Evolutionary conservation across 2,888 invertebrate species (phyloP), one percentile per base, ranked within the genome.

Genomic region (Aricia artaxerxes): DNA sequence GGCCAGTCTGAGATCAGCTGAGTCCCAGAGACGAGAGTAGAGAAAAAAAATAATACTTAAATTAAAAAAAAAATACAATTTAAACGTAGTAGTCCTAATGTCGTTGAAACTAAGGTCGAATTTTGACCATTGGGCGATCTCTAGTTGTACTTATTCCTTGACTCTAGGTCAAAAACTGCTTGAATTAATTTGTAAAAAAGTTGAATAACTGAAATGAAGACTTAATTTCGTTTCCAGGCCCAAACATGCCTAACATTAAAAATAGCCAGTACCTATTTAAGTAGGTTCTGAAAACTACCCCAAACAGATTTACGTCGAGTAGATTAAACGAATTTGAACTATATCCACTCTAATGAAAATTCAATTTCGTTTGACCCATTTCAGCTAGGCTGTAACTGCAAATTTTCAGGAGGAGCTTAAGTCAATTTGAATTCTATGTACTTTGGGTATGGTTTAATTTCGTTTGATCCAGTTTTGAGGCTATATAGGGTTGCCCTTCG

Each of bases 401-500:
- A 60, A 69, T n/a, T 73, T 38, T 40, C 73, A 49, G 73, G 73
- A 49, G 7, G 1, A n/a, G 9, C 16, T 7, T 73, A 40, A 44
- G 44, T 40, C 3, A 73, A 75, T 44, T 73, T 40, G n/a, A 44
- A 44, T 16, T 73, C 40, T 9, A 73, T 44, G 24, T 7, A 2
- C 31, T 44, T 73, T 44, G 9, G 1, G 3, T 4, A 73, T 31
- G 64, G 31, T 64, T 44, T 44, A 9, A 73, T 40, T 24, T 24
- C 1, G 40, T 44, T 16, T 73, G 40, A 44, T 4, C 24, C 40
- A 3, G 73, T 73, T 86, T 16, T n/a, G 38, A 40, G 53, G 49
- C 84, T 49, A 49, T 83, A 80, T 79, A 79, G 80, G 82, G 81
- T 81, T 87, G 90, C 90, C 91, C 91, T 91, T 90, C 88, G 86